These are phyloP conservation scores for Centrocercus urophasianus DNA, from an alignment of 2,113 vertebrate species.

Conservation along the genomic window DNA sequence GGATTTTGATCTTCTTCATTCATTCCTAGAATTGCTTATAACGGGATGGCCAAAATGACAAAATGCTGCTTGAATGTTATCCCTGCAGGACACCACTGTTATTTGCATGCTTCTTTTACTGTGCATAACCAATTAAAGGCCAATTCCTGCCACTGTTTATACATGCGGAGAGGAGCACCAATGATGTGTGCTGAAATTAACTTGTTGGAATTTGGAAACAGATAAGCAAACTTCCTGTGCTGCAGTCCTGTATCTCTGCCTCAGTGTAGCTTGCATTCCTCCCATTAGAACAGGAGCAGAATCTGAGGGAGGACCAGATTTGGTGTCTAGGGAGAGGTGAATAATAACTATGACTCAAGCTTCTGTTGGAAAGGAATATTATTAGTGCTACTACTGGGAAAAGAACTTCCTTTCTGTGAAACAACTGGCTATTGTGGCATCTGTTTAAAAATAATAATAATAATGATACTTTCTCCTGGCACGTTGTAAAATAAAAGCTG, in stretches of 20 bases:
- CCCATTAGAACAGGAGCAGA: conserved; percentile 23
- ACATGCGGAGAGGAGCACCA: neutral
- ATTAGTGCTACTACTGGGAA: neutral
- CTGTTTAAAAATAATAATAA: neutral
- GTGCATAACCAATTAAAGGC: neutral
- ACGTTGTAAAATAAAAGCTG: neutral
- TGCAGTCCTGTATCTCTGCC: neutral
- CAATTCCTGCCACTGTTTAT: neutral
- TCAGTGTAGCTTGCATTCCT: neutral
- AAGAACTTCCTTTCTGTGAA: neutral
- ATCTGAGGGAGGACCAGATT: neutral
- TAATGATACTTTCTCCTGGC: neutral
- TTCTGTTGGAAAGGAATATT: neutral
- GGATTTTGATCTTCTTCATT: neutral
- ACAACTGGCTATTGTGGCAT: neutral
- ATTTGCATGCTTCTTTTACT: neutral
- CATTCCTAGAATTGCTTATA: conserved; percentile 20
- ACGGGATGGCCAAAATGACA: conserved; percentile 23
- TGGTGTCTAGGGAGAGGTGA: conserved; percentile 2
- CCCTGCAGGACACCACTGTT: neutral
- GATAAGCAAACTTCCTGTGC: neutral
- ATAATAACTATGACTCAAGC: neutral
- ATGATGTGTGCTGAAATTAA: neutral
- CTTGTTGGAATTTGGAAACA: conserved; percentile 39
- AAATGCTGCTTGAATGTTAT: neutral